Evolutionary conservation across 1,140 invertebrate species (phyloP), one percentile per base, ranked within the genome.

Genomic region (Drosophila kurseongensis): DNA sequence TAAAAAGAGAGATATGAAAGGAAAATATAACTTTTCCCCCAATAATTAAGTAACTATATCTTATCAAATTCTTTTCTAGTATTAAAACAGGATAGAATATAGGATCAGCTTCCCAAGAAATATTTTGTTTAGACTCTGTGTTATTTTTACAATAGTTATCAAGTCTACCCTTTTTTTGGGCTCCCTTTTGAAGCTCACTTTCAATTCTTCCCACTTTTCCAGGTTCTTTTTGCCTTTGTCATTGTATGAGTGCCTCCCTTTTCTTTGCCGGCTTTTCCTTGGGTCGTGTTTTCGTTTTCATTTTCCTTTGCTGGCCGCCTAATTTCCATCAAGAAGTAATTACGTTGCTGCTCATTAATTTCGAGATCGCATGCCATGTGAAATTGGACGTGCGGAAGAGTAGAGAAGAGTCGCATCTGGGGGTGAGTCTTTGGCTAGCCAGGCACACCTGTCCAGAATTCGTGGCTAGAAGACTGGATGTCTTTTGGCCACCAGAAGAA

Each of bases 241-340:
- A 48, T 62, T 56, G 51, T 56, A 18, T 59, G 52, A 14, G 36
- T 18, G 5, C 58, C 50, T 50, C 41, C 8, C 57, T 55, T 56
- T 52, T 59, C 6, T 40, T 54, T 12, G 40, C 35, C 23, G 40
- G 32, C 40, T 48, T 65, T 55, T 66, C 62, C 32, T 69, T 60
- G 55, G 35, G 60, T 67, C 45, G 48, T 36, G 42, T 16, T 44
- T 29, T 60, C 57, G 52, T 63, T 41, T 76, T 75, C 51, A 48
- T 81, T 82, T 86, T 78, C 60, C 44, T 80, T 62, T 63, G 12
- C 68, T 45, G 9, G 68, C 47, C 58, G 79, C 76, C 80, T 81
- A 89, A 88, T 88, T 89, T 88, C 83, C 83, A 88, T 88, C 81
- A 83, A 89, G 83, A 89, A 88, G 84, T 66, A 88, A 88, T 88